phyloP scores from a whole-genome alignment of 2,888 invertebrate genomes.

The Fragum fragum region DNA sequence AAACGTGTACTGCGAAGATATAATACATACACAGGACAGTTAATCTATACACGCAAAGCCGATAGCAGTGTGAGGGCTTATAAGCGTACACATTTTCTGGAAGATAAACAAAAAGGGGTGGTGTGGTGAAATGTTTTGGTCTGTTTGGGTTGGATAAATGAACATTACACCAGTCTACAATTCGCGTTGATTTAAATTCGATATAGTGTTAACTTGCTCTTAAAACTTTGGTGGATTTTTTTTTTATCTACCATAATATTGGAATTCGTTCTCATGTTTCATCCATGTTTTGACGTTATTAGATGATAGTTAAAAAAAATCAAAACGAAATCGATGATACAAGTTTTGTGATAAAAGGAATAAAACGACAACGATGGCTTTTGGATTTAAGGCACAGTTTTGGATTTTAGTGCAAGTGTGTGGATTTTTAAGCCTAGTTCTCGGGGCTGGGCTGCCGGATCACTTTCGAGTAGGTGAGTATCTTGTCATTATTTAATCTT shows the following conservation, averaged over 20 bases:
- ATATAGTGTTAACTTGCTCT: too few species aligned
- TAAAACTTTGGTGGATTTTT: too few species aligned
- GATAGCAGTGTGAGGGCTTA: slow-evolving; percentile 10
- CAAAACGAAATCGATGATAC: neutral
- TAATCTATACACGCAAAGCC: neutral
- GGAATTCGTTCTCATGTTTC: neutral
- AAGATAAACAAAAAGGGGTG: slow-evolving; percentile 5
- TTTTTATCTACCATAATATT: too few species aligned
- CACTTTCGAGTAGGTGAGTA: slow-evolving; percentile 33
- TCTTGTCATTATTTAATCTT: neutral
- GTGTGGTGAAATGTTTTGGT: slow-evolving; percentile 1
- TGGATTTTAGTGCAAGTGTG: slow-evolving; percentile 17
- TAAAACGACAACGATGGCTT: neutral
- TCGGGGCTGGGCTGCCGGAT: slow-evolving; percentile 24
- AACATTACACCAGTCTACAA: too few species aligned
- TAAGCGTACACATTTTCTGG: neutral
- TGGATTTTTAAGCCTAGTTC: neutral
- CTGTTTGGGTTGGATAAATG: neutral
- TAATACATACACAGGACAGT: neutral
- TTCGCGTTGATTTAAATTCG: too few species aligned
- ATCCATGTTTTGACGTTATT: neutral
- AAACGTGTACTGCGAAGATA: neutral
- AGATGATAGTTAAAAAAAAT: neutral
- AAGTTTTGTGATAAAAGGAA: slow-evolving; percentile 3
- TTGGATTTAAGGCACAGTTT: slow-evolving; percentile 10